Evolutionary conservation across 2,113 vertebrate genomes (phyloP), one percentile per base, ranked within the genome.

Genomic region (Geococcyx californianus): DNA sequence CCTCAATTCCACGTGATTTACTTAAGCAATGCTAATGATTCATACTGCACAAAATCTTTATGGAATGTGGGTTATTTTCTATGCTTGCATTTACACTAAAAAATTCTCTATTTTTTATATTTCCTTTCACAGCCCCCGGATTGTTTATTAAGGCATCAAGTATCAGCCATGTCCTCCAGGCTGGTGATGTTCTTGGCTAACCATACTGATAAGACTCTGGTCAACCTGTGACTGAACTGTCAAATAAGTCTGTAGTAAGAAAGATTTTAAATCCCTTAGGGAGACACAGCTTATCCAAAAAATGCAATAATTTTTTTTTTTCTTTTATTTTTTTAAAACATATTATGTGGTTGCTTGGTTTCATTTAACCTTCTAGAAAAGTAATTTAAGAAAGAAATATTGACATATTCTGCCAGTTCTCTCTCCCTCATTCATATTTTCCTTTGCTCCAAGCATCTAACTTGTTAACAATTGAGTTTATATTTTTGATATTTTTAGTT

Each of bases 71-170:
- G 38, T 77, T 84, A 92, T 87, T 93, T 93, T 94, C 68, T 72
- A 52, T 5, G 47, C 62, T 79, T 59, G 13, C 80, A 90, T n/a
- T 86, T 80, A 93, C 79, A 89, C 28, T 24, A 68, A 79, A 92
- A 91, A 45, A 1, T 34, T 77, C 51, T 77, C 66, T 66, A 8
- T 54, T 82, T 49, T 80, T 94, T 93, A 20, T 80, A 75, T 85
- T 93, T 90, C 88, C 66, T 93, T 93, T 93, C 55, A 55, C 69
- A 94, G 79, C 66, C 58, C 38, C 38, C 70, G 73, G 52, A 93
- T 45, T 85, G 47, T 84, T 95, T 87, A 79, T 85, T 87, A 95
- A 90, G 77, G 77, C 58, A 95, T 89, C 70, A 86, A 68, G 67
- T 90, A 92, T 66, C 77, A 92, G 44, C 45, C 68, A 21, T 34